Conservation (phyloP, 1,140 invertebrate species). For the Chironomus tepperi region DNA sequence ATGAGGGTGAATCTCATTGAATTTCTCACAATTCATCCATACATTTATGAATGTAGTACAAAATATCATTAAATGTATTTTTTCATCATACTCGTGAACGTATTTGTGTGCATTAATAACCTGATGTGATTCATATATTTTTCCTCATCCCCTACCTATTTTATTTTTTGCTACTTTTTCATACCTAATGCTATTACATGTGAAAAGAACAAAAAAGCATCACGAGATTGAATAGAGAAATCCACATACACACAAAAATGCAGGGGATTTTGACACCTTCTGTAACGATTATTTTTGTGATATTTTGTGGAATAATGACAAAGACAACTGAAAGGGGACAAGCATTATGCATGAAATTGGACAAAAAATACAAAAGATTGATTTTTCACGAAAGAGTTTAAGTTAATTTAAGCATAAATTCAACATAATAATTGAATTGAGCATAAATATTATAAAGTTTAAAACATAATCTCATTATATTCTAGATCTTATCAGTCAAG, state of each 20-base stretch:
- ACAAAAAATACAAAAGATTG: no score
- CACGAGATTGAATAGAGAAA: neutral
- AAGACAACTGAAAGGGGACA: neutral
- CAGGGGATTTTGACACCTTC: neutral
- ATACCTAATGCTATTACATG: neutral
- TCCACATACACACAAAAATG: neutral
- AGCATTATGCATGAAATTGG: no score
- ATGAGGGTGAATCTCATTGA: neutral
- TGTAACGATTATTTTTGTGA: neutral
- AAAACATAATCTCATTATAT: no score
- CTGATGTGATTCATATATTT: constrained; percentile 1
- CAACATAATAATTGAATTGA: no score
- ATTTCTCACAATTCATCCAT: neutral
- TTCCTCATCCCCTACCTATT: neutral
- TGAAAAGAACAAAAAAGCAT: neutral
- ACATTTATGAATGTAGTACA: neutral
- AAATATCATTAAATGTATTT: neutral
- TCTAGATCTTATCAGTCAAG: no score
- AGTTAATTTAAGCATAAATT: no score
- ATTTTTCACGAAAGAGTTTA: no score
- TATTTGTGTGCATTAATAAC: neutral
- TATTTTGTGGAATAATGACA: neutral
- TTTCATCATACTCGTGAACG: neutral
- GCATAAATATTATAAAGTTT: no score
- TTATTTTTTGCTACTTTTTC: neutral